A percentile compares a stretch with the other conserved stretches of the same genome.
These are phyloP conservation scores for Parthenolecanium corni DNA, from an alignment of 2,888 invertebrate species.

Conservation along the genomic window DNA sequence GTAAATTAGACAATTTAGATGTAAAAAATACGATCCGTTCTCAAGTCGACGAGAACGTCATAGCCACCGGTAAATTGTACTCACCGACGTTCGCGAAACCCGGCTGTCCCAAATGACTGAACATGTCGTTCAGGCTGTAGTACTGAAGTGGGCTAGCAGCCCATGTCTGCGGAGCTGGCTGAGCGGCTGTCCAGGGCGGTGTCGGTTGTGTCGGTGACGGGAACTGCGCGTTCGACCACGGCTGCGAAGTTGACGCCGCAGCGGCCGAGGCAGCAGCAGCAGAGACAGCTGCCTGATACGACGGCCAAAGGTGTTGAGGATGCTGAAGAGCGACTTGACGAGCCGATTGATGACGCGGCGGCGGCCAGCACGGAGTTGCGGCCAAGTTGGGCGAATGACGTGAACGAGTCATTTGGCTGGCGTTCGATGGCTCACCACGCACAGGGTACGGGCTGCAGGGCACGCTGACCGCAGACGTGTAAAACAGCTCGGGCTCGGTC, in stretches of 20 bases:
- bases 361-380: neutral
- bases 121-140: conserved; percentile 3
- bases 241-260: neutral
- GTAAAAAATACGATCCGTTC: too few species aligned
- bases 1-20: too few species aligned
- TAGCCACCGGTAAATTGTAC: too few species aligned
- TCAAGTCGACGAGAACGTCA: too few species aligned
- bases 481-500: neutral
- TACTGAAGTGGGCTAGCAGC: neutral
- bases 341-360: neutral
- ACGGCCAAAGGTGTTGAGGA: neutral
- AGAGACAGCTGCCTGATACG: neutral
- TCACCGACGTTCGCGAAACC: neutral
- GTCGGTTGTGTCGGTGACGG: too few species aligned
- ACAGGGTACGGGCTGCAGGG: too few species aligned
- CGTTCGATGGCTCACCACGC: neutral
- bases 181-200: too few species aligned
- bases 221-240: neutral
- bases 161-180: too few species aligned
- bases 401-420: neutral
- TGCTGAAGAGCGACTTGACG: neutral
- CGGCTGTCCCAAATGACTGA: conserved; percentile 1
- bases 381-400: too few species aligned
- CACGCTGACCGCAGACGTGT: too few species aligned
- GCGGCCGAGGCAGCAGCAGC: neutral